phyloP scores from a whole-genome alignment of 2,113 vertebrate genomes.

The Amblyopsis rosae region DNA sequence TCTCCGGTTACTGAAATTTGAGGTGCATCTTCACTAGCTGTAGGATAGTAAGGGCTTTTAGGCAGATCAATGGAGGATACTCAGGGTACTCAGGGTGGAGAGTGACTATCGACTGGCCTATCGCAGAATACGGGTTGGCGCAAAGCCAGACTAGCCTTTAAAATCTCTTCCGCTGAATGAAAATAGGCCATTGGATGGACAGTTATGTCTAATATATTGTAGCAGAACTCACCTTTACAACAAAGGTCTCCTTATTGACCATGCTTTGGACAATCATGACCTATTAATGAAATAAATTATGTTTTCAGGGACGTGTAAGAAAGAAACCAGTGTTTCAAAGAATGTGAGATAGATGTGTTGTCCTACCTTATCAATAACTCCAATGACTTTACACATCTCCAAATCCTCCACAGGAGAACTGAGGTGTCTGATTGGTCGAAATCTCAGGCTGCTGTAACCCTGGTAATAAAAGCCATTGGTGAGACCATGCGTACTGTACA shows the following conservation, averaged over 20 bases:
- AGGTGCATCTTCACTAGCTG: conserved; percentile 37
- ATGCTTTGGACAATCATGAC: conserved; percentile 90
- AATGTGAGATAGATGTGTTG: not conserved
- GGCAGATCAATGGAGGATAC: conserved; percentile 56
- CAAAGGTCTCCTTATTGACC: conserved; percentile 85
- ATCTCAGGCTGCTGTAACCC: conserved; percentile 97
- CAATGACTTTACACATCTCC: conserved; percentile 87
- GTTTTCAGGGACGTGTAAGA: not conserved
- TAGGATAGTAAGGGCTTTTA: conserved; percentile 54
- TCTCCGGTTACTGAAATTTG: conserved; percentile 53
- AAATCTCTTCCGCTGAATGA: not conserved
- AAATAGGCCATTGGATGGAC: too few relatives aligned
- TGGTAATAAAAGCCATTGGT: conserved; percentile 52
- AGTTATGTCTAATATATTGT: not conserved
- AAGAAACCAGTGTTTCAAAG: not conserved
- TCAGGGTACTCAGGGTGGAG: conserved; percentile 41
- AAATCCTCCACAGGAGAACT: conserved; percentile 94
- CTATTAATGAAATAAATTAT: conserved; percentile 64
- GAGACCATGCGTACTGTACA: not conserved
- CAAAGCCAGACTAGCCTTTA: conserved; percentile 22
- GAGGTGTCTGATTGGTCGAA: conserved; percentile 92
- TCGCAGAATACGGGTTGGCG: conserved; percentile 18
- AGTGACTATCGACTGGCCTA: conserved; percentile 28
- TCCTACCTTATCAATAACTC: conserved; percentile 91
- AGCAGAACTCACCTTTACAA: conserved; percentile 86